Evolutionary conservation across 2,888 invertebrate genomes (phyloP), one percentile per base, ranked within the genome.

Genomic region (Drosophila helvetica): DNA sequence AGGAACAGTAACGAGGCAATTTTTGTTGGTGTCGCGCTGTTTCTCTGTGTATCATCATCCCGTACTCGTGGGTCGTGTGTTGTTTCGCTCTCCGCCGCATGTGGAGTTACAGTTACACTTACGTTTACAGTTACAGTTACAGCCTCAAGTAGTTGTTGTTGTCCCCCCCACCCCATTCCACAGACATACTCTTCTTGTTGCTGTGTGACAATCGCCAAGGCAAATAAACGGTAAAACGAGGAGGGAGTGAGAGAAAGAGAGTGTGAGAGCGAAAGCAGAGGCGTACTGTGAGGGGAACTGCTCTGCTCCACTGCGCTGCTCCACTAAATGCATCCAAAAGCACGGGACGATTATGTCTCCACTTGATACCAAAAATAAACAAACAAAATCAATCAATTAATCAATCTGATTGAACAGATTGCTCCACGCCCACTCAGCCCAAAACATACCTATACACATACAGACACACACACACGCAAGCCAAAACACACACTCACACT

Each of bases 331-430:
- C 80, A 82, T 74, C 67, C 78, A 69, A 74, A 54, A 68, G 62
- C 53, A 53, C 66, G 68, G 38, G n/a, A 64, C 74, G 71, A 82
- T 78, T 82, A 82, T 75, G 80, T 70, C 64, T 78, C 66, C 84
- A 79, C 84, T 83, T 83, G 78, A 86, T 86, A 84, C 83, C 63
- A 83, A 38, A 83, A 83, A 83, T 86, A 83, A 83, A 83, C 86
- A 86, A 83, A 86, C 86, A 74, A 74, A 74, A 73, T 83, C 81
- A 86, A 86, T 83, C 86, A 83, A 83, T 83, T 86, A 83, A 83
- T 83, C 84, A 86, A 83, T 83, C 82, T 86, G 78, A 77, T 76
- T 75, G 77, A 68, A 68, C 71, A 73, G 67, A 58, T 38, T 38
- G 38, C 38, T 70, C 61, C 69, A 79, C 66, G 57, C 74, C 60